Base-by-base conservation (phyloP, 2,888 invertebrate species). In the Anodontia alba region DNA sequence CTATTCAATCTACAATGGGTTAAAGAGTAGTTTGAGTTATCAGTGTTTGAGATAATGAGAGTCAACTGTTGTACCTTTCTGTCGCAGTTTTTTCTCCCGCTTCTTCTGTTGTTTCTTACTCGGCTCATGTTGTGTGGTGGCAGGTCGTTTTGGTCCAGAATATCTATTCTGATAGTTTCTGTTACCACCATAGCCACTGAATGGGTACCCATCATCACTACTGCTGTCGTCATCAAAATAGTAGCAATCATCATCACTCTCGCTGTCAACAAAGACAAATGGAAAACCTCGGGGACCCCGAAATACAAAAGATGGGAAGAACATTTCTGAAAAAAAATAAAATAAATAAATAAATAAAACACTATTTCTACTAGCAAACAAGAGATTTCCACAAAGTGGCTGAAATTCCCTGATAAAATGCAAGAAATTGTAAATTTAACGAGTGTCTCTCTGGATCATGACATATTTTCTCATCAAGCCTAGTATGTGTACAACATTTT, bases 71-170 rank as follows among this genome's bases (percentile, higher is more conserved):
- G 12, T 31, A 79, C 79, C 79, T 70, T 46, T 79, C 29, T 79
- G 74, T 66, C 79, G 46, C 43, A 70, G 70, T 15, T 51, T 12
- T 70, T 79, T 79, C 66, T 74, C 74, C 33, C 29, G 54, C 31
- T 75, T 78, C 31, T 54, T 71, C 26, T 66, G 51, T 38, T 81
- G 77, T 71, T 81, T 78, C 67, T 78, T 78, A 43, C 71, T 81
- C 0, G 68, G 67, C 26, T 23, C 46, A 17, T 38, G 57, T 2
- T 8, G 23, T 33, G 46, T 69, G 36, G 26, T 38, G 0, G 62
- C 17, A 38, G 31, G 57, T 43, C 31, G n/a, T 7, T 46, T 29
- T 31, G 66, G 36, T 49, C 26, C n/a, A n/a, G 67, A 26, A 26
- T 69, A 10, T 8, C 33, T n/a, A 15, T 38, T 36, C 67, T 67